phyloP scores from a whole-genome alignment of 2,113 vertebrate genomes.

The Regulus satrapa region DNA sequence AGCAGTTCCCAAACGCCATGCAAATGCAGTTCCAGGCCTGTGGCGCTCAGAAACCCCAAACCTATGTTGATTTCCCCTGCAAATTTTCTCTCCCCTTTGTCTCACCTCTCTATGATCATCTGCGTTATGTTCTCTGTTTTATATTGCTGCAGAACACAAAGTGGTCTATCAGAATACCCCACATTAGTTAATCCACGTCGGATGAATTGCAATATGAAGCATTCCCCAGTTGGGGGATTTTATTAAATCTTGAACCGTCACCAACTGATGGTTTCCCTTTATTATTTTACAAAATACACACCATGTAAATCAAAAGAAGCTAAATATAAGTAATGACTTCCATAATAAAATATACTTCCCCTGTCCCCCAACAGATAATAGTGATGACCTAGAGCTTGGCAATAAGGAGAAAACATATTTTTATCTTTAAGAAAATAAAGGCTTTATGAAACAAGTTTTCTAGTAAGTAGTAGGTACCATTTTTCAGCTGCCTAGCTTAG shows the following conservation, averaged over 20 bases:
- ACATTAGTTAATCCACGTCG: background rate
- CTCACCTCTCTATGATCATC: background rate
- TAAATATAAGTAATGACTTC: background rate
- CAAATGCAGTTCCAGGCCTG: background rate
- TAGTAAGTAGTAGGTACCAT: background rate
- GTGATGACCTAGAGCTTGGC: background rate
- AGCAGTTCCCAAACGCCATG: background rate
- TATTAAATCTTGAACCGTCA: background rate
- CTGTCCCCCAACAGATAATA: background rate
- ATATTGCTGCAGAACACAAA: background rate
- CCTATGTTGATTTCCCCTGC: background rate
- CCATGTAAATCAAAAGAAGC: background rate
- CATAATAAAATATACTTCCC: background rate
- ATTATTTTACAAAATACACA: background rate
- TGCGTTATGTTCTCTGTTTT: background rate
- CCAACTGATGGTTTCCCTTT: background rate
- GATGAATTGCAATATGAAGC: background rate
- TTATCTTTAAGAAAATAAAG: background rate
- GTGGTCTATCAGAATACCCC: background rate
- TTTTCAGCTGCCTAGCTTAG: background rate
- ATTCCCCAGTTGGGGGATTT: background rate
- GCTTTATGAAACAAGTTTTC: background rate
- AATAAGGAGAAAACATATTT: background rate
- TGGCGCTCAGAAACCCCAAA: background rate
- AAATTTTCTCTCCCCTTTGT: background rate